Evolutionary conservation across 1,140 invertebrate genomes (phyloP), one percentile per base, ranked within the genome.

Genomic region (Caenorhabditis brenneri): DNA sequence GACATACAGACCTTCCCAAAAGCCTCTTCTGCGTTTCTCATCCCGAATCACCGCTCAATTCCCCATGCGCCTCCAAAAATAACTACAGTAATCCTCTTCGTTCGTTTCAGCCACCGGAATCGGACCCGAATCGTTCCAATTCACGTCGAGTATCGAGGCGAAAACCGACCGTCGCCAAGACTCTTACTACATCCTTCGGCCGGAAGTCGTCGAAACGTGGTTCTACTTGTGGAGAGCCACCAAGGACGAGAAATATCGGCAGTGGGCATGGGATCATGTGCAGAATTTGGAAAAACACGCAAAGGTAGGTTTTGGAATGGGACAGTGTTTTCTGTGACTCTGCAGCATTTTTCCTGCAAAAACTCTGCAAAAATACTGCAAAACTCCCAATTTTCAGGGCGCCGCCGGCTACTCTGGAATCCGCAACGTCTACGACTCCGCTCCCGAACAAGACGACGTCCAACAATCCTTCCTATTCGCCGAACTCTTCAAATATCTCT

Each of bases 391-490:
- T 46, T 99, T 96, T 90, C 93, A 95, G 86, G 95, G 95, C 39
- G 94, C 95, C 9, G 95, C 94, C 85, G 97, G 97, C 4, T 99
- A 95, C 91, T 94, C 95, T 16, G 97, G 97, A 16, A 93, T 99
- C 24, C 94, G 94, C 87, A 97, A 99, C 92, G 97, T 99, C 39
- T 98, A 99, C 92, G 93, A 94, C 88, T 93, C 94, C 87, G 94
- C 95, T 19, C 78, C 86, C 7, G 93, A 93, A 69, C 96, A 97
- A 91, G 97, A 99, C 92, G 96, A 99, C 91, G 97, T 98, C 42
- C 96, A 98, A 91, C 97, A 99, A 92, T 98, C 96, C 92, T 99
- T 96, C 93, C 98, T 98, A 92, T 93, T 99, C 82, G 97, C 97
- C 24, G 97, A 99, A 92, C 98, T 96, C 46, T 93, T 99, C 29